Evolutionary conservation across 2,113 vertebrate genomes (phyloP).

Genomic region (Cebidichthys violaceus): DNA sequence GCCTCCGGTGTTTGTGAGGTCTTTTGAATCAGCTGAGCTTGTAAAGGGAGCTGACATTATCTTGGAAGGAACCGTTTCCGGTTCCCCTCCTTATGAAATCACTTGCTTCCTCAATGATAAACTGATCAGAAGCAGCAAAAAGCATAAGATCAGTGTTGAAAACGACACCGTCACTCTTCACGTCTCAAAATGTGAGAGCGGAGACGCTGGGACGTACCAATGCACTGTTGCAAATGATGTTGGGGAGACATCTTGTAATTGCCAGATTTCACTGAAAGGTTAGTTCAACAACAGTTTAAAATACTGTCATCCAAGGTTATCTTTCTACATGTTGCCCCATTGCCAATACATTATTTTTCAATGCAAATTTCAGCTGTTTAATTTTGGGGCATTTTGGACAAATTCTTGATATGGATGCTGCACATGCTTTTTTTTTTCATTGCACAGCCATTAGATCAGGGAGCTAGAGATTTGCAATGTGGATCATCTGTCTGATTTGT

Average conservation of each 20-base stretch:
- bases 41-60: constrained; percentile 89
- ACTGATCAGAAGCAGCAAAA: constrained; percentile 87
- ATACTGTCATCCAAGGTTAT: too few species aligned
- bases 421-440: not conserved
- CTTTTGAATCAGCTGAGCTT: constrained; percentile 90
- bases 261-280: constrained; percentile 92
- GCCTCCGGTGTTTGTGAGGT: constrained; percentile 89
- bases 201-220: constrained; percentile 90
- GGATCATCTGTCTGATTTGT: constrained; percentile 38
- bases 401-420: not conserved
- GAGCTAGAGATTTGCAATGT: not conserved
- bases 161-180: constrained; percentile 87
- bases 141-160: constrained; percentile 87
- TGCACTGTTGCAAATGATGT: constrained; percentile 91
- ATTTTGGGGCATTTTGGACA: not conserved
- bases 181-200: constrained; percentile 88
- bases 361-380: not conserved
- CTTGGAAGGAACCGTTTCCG: constrained; percentile 89
- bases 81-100: constrained; percentile 93
- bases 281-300: constrained; percentile 73
- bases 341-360: not conserved
- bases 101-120: constrained; percentile 91
- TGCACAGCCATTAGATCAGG: not conserved
- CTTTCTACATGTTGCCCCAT: constrained; percentile 6
- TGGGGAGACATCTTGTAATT: constrained; percentile 89